Conservation (phyloP, 2,888 invertebrate genomes). For the Bombyx huttoni region DNA sequence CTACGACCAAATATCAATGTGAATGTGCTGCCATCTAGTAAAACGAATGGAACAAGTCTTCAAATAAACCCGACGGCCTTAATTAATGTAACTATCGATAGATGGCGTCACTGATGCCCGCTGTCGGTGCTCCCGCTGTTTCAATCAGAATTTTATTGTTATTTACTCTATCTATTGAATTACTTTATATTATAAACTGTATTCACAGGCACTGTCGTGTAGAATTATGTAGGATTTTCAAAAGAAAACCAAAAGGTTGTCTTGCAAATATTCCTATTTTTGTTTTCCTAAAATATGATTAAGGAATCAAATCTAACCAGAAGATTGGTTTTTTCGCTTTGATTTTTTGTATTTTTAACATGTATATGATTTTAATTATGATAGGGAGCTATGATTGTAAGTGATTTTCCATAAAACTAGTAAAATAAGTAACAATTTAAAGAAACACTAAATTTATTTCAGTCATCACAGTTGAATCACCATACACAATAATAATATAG, state of each 20-base stretch:
- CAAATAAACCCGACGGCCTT: neutral
- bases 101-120: slow-evolving; percentile 16
- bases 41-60: neutral
- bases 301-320: too few relatives aligned
- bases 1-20: neutral
- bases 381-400: neutral
- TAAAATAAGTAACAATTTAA: slow-evolving; percentile 22
- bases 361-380: too few relatives aligned
- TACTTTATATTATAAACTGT: too few relatives aligned
- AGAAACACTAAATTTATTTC: slow-evolving; percentile 30
- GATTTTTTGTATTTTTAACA: too few relatives aligned
- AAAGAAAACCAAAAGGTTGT: too few relatives aligned
- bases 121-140: neutral
- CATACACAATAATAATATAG: slow-evolving; percentile 8
- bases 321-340: too few relatives aligned
- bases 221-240: too few relatives aligned
- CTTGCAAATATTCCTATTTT: too few relatives aligned
- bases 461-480: slow-evolving; percentile 24
- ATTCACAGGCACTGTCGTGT: too few relatives aligned
- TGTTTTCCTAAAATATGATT: too few relatives aligned
- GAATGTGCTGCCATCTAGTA: neutral
- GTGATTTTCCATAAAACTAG: neutral
- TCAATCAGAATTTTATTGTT: too few relatives aligned
- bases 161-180: too few relatives aligned
- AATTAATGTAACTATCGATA: slow-evolving; percentile 4